A percentile compares a stretch with the other conserved stretches of the same genome.
phyloP scores from a whole-genome alignment of 2,113 vertebrate genomes.

The Notarius quadriscutis region DNA sequence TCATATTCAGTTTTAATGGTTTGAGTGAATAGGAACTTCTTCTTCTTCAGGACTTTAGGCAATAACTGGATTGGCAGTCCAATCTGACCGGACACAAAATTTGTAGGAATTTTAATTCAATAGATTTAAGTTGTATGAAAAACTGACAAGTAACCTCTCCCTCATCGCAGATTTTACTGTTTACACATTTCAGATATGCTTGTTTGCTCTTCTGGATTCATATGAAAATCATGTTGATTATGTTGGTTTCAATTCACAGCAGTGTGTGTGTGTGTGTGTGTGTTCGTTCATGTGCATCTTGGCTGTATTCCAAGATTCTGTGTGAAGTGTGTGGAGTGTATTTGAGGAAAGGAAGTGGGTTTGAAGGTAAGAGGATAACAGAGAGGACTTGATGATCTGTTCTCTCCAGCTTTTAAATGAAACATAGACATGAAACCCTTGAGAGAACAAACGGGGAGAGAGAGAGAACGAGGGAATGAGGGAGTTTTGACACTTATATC shows the following conservation, averaged over 20 bases:
- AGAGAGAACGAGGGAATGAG: not conserved
- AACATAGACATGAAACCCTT: not conserved
- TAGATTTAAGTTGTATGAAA: not conserved
- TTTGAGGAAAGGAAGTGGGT: conserved; percentile 30
- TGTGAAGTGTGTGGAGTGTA: conserved; percentile 38
- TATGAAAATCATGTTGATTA: too few species aligned
- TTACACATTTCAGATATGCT: too few species aligned
- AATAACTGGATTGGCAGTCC: not conserved
- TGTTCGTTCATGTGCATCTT: not conserved
- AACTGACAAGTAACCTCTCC: not conserved
- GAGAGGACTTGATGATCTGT: conserved; percentile 34
- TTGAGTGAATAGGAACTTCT: not conserved
- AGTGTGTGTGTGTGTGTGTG: conserved; percentile 25
- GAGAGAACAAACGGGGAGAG: not conserved
- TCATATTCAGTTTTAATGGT: not conserved
- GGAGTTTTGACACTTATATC: conserved; percentile 30
- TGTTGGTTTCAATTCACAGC: not conserved
- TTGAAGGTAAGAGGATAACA: conserved; percentile 41
- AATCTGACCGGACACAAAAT: not conserved
- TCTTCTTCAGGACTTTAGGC: not conserved
- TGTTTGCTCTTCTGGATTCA: too few species aligned
- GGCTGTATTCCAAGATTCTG: conserved; percentile 15
- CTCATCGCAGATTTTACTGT: not conserved
- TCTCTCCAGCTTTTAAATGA: conserved; percentile 10
- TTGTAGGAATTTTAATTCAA: not conserved